Conservation (phyloP, 1,140 invertebrate genomes). For the Radopholus similis region DNA sequence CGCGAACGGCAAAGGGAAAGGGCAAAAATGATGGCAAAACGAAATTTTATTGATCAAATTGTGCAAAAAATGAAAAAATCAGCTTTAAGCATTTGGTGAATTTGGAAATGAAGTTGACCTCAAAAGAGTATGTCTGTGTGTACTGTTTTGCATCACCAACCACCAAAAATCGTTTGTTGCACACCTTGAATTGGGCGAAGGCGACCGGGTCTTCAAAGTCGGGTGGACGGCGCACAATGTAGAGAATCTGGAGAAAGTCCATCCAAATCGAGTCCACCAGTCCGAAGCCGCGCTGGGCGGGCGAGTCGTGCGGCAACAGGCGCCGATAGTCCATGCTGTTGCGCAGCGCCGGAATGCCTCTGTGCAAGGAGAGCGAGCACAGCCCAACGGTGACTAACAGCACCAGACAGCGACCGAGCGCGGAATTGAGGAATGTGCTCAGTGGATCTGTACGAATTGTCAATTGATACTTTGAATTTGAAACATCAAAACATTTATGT, state of each 20-base stretch:
- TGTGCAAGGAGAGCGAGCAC: conserved; percentile 11
- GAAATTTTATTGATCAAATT: too few relatives aligned
- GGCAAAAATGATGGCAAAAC: too few relatives aligned
- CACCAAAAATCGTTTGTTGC: too few relatives aligned
- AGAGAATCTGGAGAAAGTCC: conserved; percentile 46
- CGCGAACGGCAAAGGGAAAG: too few relatives aligned
- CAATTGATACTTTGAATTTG: not conserved
- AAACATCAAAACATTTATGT: too few relatives aligned
- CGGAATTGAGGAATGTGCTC: not conserved
- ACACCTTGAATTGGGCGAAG: conserved; percentile 29
- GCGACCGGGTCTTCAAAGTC: conserved; percentile 30
- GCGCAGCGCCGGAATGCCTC: conserved; percentile 17
- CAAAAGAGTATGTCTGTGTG: too few relatives aligned
- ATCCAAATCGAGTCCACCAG: conserved; percentile 44
- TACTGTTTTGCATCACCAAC: too few relatives aligned
- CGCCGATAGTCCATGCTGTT: conserved; percentile 40
- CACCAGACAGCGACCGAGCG: not conserved
- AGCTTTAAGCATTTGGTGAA: too few relatives aligned
- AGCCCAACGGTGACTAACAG: not conserved
- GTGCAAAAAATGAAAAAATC: too few relatives aligned
- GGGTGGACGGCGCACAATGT: conserved; percentile 27
- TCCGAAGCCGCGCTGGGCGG: conserved; percentile 31
- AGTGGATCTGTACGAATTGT: not conserved
- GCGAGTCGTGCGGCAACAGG: conserved; percentile 28
- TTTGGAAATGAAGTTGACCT: too few relatives aligned